A percentile compares a stretch with the other conserved stretches of the same genome.
These are phyloP conservation scores for Tiliacea aurago DNA, from an alignment of 2,888 invertebrate species.

Conservation along the genomic window DNA sequence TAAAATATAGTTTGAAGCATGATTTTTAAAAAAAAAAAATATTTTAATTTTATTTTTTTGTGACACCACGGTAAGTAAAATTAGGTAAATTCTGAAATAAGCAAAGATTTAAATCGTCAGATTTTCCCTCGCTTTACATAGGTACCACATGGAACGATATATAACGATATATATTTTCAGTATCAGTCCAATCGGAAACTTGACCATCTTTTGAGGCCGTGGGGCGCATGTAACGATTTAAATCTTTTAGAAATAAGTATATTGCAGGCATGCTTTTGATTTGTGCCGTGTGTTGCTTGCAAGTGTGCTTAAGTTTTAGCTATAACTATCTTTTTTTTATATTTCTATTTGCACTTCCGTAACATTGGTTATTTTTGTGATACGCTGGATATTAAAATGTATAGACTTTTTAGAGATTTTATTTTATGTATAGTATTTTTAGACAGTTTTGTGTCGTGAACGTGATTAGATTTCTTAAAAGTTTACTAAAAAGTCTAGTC, in stretches of 20 bases:
- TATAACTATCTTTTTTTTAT: slow-evolving; percentile 27
- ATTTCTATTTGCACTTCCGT: slow-evolving; percentile 62
- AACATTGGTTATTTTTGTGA: slow-evolving; percentile 62
- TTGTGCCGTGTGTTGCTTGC: slow-evolving; percentile 66
- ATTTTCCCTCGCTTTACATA: neutral
- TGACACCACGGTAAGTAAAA: slow-evolving; percentile 51
- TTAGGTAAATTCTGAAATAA: slow-evolving; percentile 13
- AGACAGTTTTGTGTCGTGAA: slow-evolving; percentile 21
- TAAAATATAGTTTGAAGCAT: slow-evolving; percentile 9
- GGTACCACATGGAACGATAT: neutral
- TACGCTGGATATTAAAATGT: slow-evolving; percentile 52
- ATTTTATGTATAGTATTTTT: slow-evolving; percentile 3
- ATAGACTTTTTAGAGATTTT: neutral
- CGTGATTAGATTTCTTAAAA: slow-evolving; percentile 17
- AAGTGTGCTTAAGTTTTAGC: slow-evolving; percentile 66
- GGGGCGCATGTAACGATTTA: slow-evolving; percentile 3
- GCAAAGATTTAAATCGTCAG: neutral
- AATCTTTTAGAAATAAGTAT: slow-evolving; percentile 2
- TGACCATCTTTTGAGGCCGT: neutral
- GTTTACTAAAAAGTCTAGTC: neutral
- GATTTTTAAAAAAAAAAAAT: too few species aligned
- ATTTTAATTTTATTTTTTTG: slow-evolving; percentile 15
- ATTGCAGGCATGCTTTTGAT: slow-evolving; percentile 54
- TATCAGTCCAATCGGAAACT: neutral
- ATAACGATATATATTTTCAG: neutral